Percentiles rank a stretch among this genome's conserved stretches.
Evolutionary conservation across 2,888 invertebrate species (phyloP).

Genomic region (Metallyticus violacea): DNA sequence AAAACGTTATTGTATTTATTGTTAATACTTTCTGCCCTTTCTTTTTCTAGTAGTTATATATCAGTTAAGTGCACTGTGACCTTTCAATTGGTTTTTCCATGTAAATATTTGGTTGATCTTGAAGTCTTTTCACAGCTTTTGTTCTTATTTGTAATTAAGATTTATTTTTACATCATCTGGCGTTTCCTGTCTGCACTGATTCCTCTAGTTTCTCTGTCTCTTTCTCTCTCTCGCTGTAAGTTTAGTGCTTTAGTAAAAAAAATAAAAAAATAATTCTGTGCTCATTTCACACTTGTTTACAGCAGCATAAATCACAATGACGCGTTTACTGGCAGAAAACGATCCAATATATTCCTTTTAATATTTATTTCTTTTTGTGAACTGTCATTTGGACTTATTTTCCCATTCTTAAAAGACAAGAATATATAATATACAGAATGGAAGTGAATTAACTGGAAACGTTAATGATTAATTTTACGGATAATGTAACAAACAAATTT

Average conservation of each 20-base stretch:
- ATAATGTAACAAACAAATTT: too few relatives aligned
- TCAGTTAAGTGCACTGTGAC: not conserved
- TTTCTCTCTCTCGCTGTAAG: not conserved
- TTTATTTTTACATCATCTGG: not conserved
- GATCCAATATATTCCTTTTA: too few relatives aligned
- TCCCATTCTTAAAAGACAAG: too few relatives aligned
- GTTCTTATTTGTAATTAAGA: not conserved
- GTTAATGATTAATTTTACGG: too few relatives aligned
- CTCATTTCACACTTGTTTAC: not conserved
- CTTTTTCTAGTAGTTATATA: not conserved
- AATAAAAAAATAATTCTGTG: not conserved
- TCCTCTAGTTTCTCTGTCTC: not conserved
- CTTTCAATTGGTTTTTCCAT: not conserved
- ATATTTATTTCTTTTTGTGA: too few relatives aligned
- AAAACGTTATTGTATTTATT: too few relatives aligned
- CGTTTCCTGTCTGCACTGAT: not conserved
- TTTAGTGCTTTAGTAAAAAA: not conserved
- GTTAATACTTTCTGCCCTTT: not conserved
- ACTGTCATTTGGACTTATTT: too few relatives aligned
- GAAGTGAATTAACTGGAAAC: too few relatives aligned
- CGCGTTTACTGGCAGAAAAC: too few relatives aligned
- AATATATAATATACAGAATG: too few relatives aligned
- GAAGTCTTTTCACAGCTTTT: not conserved
- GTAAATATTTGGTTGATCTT: not conserved
- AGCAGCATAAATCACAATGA: not conserved